A percentile compares a stretch with the other conserved stretches of the same genome.
These are phyloP conservation scores for Trididemnum clinides DNA, from an alignment of 23 tunicate genomes.

Conservation along the genomic window DNA sequence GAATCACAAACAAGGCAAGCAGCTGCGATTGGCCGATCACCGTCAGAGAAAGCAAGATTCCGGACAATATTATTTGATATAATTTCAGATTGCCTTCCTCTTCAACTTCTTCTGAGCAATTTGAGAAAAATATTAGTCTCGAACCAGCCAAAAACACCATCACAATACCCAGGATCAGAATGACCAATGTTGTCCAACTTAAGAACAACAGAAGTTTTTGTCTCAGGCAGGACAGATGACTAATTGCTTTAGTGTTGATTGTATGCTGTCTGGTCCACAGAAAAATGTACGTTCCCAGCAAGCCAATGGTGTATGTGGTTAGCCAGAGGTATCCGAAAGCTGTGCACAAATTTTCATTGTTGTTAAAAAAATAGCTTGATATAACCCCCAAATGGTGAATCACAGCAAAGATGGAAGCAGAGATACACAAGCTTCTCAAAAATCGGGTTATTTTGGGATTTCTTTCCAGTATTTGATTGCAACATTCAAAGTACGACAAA, in stretches of 20 bases:
- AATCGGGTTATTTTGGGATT: neutral
- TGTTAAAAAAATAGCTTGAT: neutral
- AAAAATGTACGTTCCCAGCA: slow-evolving; percentile 42
- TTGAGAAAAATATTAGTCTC: slow-evolving; percentile 48
- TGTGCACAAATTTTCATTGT: neutral
- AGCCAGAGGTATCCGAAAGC: slow-evolving; percentile 51
- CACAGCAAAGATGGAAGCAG: neutral
- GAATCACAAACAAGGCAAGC: slow-evolving; percentile 43
- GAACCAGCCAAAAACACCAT: slow-evolving; percentile 79
- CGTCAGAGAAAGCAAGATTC: slow-evolving; percentile 45
- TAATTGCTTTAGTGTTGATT: slow-evolving; percentile 14
- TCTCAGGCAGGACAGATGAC: neutral
- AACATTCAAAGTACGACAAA: neutral
- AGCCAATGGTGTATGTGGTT: slow-evolving; percentile 45
- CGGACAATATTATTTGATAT: slow-evolving; percentile 57
- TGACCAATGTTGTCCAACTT: slow-evolving; percentile 40
- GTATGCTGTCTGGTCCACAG: slow-evolving; percentile 58
- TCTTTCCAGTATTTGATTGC: neutral
- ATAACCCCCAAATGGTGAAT: slow-evolving; percentile 28
- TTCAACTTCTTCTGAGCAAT: slow-evolving; percentile 4
- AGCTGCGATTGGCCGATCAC: slow-evolving; percentile 61
- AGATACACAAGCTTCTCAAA: neutral
- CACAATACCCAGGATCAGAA: slow-evolving; percentile 45
- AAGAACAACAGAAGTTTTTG: neutral
- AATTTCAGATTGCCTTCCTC: neutral